Evolutionary conservation across 2,797 vertebrate genomes (phyloP).

Genomic region (Amblyopsis hoosieri): DNA sequence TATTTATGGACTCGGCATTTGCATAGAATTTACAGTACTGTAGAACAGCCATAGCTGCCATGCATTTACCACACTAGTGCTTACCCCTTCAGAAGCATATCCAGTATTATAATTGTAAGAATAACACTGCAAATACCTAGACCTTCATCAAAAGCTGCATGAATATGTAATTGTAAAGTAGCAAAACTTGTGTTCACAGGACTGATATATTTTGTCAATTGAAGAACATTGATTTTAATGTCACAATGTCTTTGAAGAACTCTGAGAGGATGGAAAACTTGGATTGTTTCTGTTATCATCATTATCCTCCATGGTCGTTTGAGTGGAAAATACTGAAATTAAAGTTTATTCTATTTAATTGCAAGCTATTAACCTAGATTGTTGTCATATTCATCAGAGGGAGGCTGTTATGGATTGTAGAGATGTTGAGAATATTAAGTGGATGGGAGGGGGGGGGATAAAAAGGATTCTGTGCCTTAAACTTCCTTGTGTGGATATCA

Average conservation of each 20-base stretch:
- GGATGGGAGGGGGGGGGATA: conserved; percentile 20
- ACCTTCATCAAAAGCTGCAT: background rate
- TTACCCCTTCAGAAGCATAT: too few species aligned
- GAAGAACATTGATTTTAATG: background rate
- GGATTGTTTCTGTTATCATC: background rate
- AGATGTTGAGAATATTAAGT: conserved; percentile 17
- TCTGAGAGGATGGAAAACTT: background rate
- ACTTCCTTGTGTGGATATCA: conserved; percentile 54
- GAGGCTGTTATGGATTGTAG: conserved; percentile 24
- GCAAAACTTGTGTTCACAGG: background rate
- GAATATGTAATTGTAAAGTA: background rate
- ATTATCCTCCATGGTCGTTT: background rate
- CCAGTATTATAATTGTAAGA: too few species aligned
- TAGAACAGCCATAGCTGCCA: too few species aligned
- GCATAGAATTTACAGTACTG: too few species aligned
- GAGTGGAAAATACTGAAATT: conserved; percentile 30
- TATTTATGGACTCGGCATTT: too few species aligned
- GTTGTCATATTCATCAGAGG: conserved; percentile 6
- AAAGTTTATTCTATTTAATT: conserved; percentile 40
- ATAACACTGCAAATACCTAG: too few species aligned
- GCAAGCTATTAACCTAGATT: conserved; percentile 54
- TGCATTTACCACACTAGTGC: too few species aligned
- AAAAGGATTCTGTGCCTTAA: conserved; percentile 32
- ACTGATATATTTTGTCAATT: background rate
- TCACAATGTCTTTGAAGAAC: background rate